Evolutionary conservation across 2,797 vertebrate genomes (phyloP), one percentile per base, ranked within the genome.

Genomic region (Melanotaenia pygmaea): DNA sequence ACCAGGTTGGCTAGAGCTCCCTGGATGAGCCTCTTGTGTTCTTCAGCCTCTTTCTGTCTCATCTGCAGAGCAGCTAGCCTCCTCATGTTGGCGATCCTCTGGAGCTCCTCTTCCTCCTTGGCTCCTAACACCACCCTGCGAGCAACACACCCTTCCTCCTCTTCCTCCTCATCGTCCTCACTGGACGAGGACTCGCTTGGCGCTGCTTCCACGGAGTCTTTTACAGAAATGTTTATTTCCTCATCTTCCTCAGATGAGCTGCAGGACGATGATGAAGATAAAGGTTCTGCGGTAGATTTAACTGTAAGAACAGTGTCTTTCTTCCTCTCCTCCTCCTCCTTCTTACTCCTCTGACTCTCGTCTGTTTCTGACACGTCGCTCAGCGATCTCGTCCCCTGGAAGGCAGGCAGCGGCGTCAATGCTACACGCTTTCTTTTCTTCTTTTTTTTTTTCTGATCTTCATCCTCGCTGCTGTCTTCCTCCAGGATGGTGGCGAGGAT

Each of bases 1-100:
- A 99, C 98, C 96, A 96, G 66, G 71, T 93, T 95, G 62, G 95
- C 92, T 24, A 99, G 89, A 56, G 97, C 97, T 69, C 94, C 94
- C 64, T 96, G 96, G 80, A 99, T 96, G 38, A 98, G 88, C 81
- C 91, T 94, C 90, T 96, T 97, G 81, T 97, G 95, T 0, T 94
- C 73, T 69, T 97, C 94, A 0, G 94, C 89, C 53, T 96, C 94
- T 76, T 92, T 96, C 70, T 94, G 93, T 59, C 96, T 94, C 79
- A 95, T 93, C 63, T 95, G 93, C 67, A 97, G 80, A 32, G 98
- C 97, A n/a, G 96, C 96, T 66, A 99, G 91, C 20, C 98, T 94
- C 80, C 93, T 96, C 85, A 91, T 60, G 78, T 99, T 98, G 86
- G 96, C 97, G 88, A 94, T 92, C 69, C 89, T 90, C 65, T 96